Evolutionary conservation across 2,888 invertebrate genomes (phyloP), one percentile per base, ranked within the genome.

Genomic region (Acleris sparsana): DNA sequence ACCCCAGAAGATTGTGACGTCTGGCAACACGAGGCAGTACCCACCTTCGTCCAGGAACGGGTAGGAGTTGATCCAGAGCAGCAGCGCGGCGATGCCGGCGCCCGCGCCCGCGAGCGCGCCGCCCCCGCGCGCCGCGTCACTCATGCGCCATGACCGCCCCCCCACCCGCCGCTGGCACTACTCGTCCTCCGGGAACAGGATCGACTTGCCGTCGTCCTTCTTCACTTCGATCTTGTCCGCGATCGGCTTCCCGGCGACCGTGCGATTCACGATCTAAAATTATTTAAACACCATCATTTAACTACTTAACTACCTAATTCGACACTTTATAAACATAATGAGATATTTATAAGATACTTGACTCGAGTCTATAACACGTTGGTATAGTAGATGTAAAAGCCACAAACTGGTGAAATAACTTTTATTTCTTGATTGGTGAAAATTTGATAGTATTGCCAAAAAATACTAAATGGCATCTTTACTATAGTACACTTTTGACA

Each of bases 41-140:
- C 82, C 78, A 92, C 95, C 93, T 89, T 93, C 89, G 78, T 93
- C 93, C 75, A 95, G 93, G 75, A 96, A 95, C 2, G 96, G 96
- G 73, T 95, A 92, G 53, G 94, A 93, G 66, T 95, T 94, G 18
- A 95, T 86, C 96, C 96, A 96, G 65, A 94, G 83, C 44, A 94
- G 93, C 70, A 95, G 93, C 75, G 95, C 92, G 1, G 93, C 71
- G 74, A 95, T 95, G 62, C 93, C 74, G 13, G 87, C 78, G 5
- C 92, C 80, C 5, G 94, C 93, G 4, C 89, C 73, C 68, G 93
- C 87, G 72, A 96, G 86, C 71, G 94, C 85, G 58, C 93, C 71
- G 85, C 94, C 94, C 59, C 96, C 96, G 66, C 93, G 82, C 69
- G 89, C 83, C 49, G 93, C 91, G 85, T 95, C 95, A 29, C 48